A percentile compares a stretch with the other conserved stretches of the same genome.
These are phyloP conservation scores for Drosophila antonietae DNA, from an alignment of 2,888 invertebrate genomes.

Conservation along the genomic window DNA sequence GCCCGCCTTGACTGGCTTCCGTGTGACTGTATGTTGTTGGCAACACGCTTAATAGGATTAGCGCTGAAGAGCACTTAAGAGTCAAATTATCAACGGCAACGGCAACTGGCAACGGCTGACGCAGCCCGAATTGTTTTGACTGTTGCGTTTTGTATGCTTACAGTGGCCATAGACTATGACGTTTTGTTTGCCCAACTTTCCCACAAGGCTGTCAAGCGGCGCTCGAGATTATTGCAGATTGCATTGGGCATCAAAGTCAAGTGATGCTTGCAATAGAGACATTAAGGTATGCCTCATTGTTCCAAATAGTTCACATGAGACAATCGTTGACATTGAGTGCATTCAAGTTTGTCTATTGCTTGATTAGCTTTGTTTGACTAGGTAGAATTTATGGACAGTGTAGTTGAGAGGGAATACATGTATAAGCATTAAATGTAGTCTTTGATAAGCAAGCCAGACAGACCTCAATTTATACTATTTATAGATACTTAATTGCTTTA, in stretches of 20 bases:
- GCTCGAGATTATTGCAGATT: conserved; percentile 61
- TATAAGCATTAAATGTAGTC: neutral
- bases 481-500: too few relatives aligned
- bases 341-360: neutral
- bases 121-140: conserved; percentile 60
- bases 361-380: neutral
- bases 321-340: too few relatives aligned
- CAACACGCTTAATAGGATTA: conserved; percentile 83
- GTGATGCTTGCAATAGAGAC: conserved; percentile 54
- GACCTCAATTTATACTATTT: too few relatives aligned
- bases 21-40: conserved; percentile 56
- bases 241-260: conserved; percentile 54
- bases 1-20: conserved; percentile 19
- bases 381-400: neutral
- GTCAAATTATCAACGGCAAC: conserved; percentile 75
- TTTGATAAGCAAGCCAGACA: too few relatives aligned
- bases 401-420: neutral
- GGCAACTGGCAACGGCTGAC: conserved; percentile 23
- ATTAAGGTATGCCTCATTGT: conserved; percentile 6
- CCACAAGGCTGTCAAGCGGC: conserved; percentile 54
- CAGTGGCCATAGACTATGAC: conserved; percentile 50
- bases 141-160: conserved; percentile 76
- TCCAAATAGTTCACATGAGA: neutral
- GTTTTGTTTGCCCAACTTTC: conserved; percentile 82
- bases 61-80: conserved; percentile 83